Evolutionary conservation across 1,140 invertebrate genomes (phyloP), one percentile per base, ranked within the genome.

Genomic region (Vollenhovia emeryi): DNA sequence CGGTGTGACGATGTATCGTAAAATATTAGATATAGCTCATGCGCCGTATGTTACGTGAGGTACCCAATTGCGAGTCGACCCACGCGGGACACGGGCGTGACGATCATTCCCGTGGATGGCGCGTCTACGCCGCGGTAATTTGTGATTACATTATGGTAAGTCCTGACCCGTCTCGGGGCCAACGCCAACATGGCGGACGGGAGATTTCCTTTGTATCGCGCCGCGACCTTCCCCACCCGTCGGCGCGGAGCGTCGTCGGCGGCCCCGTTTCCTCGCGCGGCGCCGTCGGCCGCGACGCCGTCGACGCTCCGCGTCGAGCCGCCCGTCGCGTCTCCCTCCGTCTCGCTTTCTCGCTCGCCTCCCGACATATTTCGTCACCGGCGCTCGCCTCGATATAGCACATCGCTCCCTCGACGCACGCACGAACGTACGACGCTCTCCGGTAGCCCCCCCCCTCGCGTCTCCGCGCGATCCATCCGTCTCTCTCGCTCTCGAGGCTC

Each of bases 81-180:
- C 89, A 91, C 87, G 92, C 90, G 86, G 89, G 94, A 90, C 71
- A 90, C 92, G 92, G 83, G 90, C 91, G 90, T 94, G 88, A 90
- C 92, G 89, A 92, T 95, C 93, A 94, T 94, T 93, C 86, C 82
- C 86, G 91, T 94, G 94, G 95, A 96, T 96, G 95, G 94, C 93
- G 87, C 85, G 91, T 88, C 92, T 94, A 93, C 93, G 91, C 92
- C 88, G 92, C 91, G 92, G 93, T 95, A 95, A 94, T 95, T 96
- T 95, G 95, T 95, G 95, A 96, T 96, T 95, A 95, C 95, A 95
- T 94, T 95, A 96, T 96, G 96, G 96, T 96, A 95, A 96, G 96
- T 96, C 92, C 85, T 91, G n/a, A 21, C 2, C 89, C 88, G 92
- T 91, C 87, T 90, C 83, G 87, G 88, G 89, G 50, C 90, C 91